Conservation (phyloP, 2,888 invertebrate species). For the Tinea pellionella region DNA sequence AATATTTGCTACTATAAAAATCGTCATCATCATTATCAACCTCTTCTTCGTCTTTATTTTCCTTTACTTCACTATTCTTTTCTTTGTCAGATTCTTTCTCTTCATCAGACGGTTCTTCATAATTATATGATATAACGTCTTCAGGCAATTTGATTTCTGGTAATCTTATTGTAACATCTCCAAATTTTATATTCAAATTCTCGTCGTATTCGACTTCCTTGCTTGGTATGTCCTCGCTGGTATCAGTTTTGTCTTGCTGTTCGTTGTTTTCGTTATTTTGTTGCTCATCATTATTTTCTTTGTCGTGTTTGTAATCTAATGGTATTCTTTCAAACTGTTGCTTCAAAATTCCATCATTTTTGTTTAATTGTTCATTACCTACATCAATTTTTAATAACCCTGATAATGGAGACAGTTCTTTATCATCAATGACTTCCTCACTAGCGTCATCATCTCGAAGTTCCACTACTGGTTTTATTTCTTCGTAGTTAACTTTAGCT, state of each 20-base stretch:
- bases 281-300: constrained; percentile 21
- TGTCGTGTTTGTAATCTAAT: constrained; percentile 46
- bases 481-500: constrained; percentile 37
- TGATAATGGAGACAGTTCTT: background rate
- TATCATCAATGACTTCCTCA: constrained; percentile 20
- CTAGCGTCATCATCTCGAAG: constrained; percentile 37
- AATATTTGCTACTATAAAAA: constrained; percentile 13
- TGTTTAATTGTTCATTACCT: constrained; percentile 2
- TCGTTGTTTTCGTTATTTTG: constrained; percentile 20
- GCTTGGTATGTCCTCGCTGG: constrained; percentile 33
- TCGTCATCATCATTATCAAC: constrained; percentile 22
- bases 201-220: constrained; percentile 40
- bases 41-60: constrained; percentile 24
- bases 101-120: constrained; percentile 30
- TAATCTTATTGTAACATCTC: constrained; percentile 47
- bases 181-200: constrained; percentile 50
- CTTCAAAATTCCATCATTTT: constrained; percentile 37
- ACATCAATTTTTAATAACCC: background rate
- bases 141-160: constrained; percentile 61
- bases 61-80: constrained; percentile 19
- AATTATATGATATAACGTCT: constrained; percentile 46
- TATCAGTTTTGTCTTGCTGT: constrained; percentile 27
- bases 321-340: constrained; percentile 61
- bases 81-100: constrained; percentile 19
- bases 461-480: constrained; percentile 56